phyloP scores from a whole-genome alignment of 23 tunicate species.

The Halocynthia aurantium region DNA sequence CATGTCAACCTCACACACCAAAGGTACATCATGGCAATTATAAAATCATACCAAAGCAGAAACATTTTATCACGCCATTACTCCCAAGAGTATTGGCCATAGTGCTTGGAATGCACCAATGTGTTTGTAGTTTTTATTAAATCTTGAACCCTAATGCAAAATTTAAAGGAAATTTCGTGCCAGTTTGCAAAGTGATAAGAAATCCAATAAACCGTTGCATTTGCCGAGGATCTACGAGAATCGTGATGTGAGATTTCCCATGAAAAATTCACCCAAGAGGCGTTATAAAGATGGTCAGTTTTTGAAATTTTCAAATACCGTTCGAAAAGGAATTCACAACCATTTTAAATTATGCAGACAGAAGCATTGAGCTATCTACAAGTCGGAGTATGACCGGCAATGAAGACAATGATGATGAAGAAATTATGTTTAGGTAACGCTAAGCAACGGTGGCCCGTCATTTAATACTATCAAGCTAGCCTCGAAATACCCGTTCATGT shows the following conservation, averaged over 20 bases:
- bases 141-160: no score
- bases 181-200: background rate
- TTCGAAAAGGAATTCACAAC: background rate
- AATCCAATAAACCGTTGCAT: background rate
- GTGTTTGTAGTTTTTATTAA: no score
- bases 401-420: slow-evolving; percentile 30
- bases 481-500: background rate
- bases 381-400: slow-evolving; percentile 56
- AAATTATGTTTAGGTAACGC: no score
- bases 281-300: slow-evolving; percentile 2
- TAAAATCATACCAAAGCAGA: background rate
- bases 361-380: slow-evolving; percentile 60
- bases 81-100: no score
- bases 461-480: background rate
- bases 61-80: no score
- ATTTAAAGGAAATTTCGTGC: slow-evolving; percentile 3
- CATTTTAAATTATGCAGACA: slow-evolving; percentile 26
- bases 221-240: background rate
- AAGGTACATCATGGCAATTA: background rate
- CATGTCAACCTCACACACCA: background rate
- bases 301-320: background rate
- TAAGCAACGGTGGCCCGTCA: no score
- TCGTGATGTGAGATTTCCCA: background rate
- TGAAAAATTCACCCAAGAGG: background rate
- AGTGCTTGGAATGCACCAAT: no score